phyloP scores from a whole-genome alignment of 92 coral and sea anemone species.

The Porites evermanni region DNA sequence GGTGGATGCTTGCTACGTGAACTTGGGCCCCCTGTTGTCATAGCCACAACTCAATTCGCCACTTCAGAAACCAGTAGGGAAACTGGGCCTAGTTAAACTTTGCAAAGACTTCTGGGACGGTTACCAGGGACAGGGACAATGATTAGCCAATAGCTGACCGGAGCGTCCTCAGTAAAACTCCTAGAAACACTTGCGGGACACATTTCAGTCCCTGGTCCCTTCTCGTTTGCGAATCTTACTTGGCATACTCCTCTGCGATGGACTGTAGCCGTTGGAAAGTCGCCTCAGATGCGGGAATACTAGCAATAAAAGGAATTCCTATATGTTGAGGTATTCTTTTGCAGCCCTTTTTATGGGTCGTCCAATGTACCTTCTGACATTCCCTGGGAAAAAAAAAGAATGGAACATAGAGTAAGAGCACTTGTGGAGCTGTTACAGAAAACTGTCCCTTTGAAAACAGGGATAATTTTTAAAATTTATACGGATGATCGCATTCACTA shows the following conservation, averaged over 20 bases:
- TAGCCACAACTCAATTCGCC: too few relatives aligned
- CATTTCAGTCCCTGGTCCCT: too few relatives aligned
- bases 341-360: constrained; percentile 76
- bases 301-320: constrained; percentile 85
- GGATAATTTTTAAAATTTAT: not conserved
- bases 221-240: constrained; percentile 48
- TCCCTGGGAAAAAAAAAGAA: constrained; percentile 44
- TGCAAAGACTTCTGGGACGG: too few relatives aligned
- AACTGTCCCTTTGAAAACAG: not conserved
- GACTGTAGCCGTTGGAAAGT: constrained; percentile 76
- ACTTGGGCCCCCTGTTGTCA: too few relatives aligned
- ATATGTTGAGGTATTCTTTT: constrained; percentile 66
- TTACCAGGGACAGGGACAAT: too few relatives aligned
- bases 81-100: too few relatives aligned
- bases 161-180: too few relatives aligned
- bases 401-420: not conserved
- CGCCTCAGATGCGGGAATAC: constrained; percentile 88
- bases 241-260: constrained; percentile 85
- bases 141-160: too few relatives aligned
- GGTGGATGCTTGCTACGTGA: too few relatives aligned
- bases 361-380: constrained; percentile 94
- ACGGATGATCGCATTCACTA: too few relatives aligned
- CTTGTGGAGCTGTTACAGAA: not conserved
- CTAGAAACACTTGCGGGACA: too few relatives aligned
- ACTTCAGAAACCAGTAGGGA: too few relatives aligned